phyloP scores from a whole-genome alignment of 30 jellyfish, hydroid and myxozoan species.

The Catostylus mosaicus region DNA sequence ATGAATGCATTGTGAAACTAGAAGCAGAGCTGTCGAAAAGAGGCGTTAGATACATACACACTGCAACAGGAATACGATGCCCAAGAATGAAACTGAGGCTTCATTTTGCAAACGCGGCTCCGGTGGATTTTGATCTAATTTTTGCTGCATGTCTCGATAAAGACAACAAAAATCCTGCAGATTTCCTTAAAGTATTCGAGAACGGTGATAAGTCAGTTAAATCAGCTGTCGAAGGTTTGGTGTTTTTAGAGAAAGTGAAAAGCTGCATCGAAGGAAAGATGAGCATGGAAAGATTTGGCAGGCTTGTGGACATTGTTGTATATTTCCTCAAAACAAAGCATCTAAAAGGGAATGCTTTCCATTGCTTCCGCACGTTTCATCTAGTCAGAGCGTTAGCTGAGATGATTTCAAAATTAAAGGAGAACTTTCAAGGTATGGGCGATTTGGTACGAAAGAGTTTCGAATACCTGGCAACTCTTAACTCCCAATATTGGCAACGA shows the following conservation, averaged over 20 bases:
- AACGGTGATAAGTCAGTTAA: conserved; percentile 55
- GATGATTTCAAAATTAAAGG: conserved; percentile 35
- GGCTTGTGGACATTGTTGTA: conserved; percentile 71
- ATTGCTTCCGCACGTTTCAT: conserved; percentile 92
- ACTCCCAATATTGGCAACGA: conserved; percentile 60
- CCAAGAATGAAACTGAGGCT: conserved; percentile 85
- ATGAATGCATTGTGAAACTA: conserved; percentile 63
- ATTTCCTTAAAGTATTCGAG: conserved; percentile 12
- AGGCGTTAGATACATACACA: conserved; percentile 74
- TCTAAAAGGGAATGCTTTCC: conserved; percentile 93
- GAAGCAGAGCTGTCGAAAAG: conserved; percentile 64
- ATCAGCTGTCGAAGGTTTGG: conserved; percentile 77
- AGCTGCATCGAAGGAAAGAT: conserved; percentile 50
- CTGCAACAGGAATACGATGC: conserved; percentile 89
- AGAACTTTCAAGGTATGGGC: conserved; percentile 25
- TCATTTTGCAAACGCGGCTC: conserved; percentile 57
- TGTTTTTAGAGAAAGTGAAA: conserved; percentile 57
- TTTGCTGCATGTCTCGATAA: conserved; percentile 77
- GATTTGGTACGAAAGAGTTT: conserved; percentile 34
- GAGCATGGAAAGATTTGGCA: conserved; percentile 53
- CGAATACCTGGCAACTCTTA: conserved; percentile 46
- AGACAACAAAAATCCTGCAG: background rate
- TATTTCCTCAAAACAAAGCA: conserved; percentile 64
- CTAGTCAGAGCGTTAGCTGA: conserved; percentile 80
- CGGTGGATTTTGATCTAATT: conserved; percentile 77